Evolutionary conservation across 1,140 invertebrate species (phyloP), one percentile per base, ranked within the genome.

Genomic region (Drosophila arizonae): DNA sequence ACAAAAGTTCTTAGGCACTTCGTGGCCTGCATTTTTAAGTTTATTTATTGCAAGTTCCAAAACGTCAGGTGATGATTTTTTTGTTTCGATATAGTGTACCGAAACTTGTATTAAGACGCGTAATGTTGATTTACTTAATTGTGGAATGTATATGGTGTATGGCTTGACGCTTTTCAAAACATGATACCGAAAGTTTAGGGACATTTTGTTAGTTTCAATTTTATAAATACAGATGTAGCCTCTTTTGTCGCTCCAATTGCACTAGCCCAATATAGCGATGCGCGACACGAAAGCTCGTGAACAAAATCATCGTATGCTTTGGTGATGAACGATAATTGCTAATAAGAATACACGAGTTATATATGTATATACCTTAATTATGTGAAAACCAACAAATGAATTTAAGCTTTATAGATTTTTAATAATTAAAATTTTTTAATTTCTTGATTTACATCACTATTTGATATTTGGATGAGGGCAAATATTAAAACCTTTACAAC

Each of bases 91-190:
- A 10, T 90, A 92, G 43, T 91, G 90, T 8, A 92, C 90, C 6
- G 88, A 92, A 2, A 91, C 90, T 80, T 92, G 91, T 11, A 92
- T 92, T 8, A 92, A 70, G 6, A 91, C 91, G 0, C 91, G 76
- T 2, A 92, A 58, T 30, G 87, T 72, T 1, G 91, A 86, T 63
- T 91, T 92, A 0, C 60, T 78, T 6, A 90, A 36, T 52, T 90
- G 89, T 10, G 89, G 75, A n/a, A 79, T 54, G 24, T 69, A 90
- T 8, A 64, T 45, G 24, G 58, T 54, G 24, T 90, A 90, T 1
- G 81, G 79, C n/a, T 75, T 73, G 0, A 89, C 71, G 30, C 61
- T 86, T 33, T 81, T 79, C 1, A 90, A 21, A 15, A 90, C 56
- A 52, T 84, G 75, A 54, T 84, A 81, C 45, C 88, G 71, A 55